Evolutionary conservation across 2,888 invertebrate genomes (phyloP).

Genomic region (Drosophila cognata): DNA sequence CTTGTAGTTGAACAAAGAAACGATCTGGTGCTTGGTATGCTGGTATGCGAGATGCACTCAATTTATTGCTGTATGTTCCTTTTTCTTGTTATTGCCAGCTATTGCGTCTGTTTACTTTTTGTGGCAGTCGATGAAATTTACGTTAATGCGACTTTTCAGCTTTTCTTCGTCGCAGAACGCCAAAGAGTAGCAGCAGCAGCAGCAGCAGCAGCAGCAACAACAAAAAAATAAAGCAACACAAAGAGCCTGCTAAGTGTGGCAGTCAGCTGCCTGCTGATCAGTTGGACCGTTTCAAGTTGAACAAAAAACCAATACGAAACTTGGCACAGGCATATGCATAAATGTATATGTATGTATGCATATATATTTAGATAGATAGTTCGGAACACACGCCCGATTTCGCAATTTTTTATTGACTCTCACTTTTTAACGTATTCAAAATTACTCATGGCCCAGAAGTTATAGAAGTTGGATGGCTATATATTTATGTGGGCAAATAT

Average conservation of each 20-base stretch:
- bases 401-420: constrained; percentile 74
- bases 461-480: neutral
- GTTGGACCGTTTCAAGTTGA: constrained; percentile 46
- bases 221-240: constrained; percentile 36
- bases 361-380: constrained; percentile 36
- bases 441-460: neutral
- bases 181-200: constrained; percentile 24
- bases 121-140: constrained; percentile 50
- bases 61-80: constrained; percentile 45
- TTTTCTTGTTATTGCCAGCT: constrained; percentile 33
- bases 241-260: constrained; percentile 46
- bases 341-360: constrained; percentile 12
- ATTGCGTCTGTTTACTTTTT: constrained; percentile 44
- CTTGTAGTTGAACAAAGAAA: constrained; percentile 51
- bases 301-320: constrained; percentile 36
- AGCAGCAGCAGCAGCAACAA: constrained; percentile 11
- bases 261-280: constrained; percentile 29
- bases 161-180: constrained; percentile 36
- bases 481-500: constrained; percentile 1
- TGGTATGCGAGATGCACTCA: constrained; percentile 52
- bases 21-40: constrained; percentile 20
- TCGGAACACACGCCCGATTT: constrained; percentile 67
- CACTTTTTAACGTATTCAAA: constrained; percentile 44
- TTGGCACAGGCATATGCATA: constrained; percentile 36
- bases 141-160: constrained; percentile 71